Conservation (phyloP, 2,113 vertebrate species). For the Glaucidium brasilianum region DNA sequence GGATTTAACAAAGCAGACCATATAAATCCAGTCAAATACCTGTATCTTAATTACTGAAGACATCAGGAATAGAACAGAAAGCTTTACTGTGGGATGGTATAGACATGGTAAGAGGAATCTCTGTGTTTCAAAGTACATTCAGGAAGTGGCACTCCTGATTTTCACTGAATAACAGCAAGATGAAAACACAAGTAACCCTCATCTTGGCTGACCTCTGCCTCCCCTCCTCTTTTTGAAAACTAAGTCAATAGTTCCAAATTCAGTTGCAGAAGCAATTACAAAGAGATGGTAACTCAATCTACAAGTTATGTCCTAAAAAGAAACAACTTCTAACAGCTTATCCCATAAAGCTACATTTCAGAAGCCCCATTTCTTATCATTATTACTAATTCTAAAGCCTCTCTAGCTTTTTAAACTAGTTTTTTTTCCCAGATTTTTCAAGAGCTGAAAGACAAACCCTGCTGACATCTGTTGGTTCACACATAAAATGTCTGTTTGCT, state of each 20-base stretch:
- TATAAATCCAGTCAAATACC: not conserved
- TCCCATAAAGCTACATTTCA: not conserved
- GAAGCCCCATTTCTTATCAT: not conserved
- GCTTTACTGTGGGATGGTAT: not conserved
- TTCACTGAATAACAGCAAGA: not conserved
- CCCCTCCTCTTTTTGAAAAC: not conserved
- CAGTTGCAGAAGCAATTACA: not conserved
- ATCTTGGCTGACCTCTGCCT: not conserved
- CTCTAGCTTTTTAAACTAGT: not conserved
- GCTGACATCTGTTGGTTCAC: not conserved
- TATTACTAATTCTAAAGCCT: not conserved
- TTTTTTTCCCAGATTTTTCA: not conserved
- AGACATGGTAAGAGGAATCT: not conserved
- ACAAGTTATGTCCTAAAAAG: not conserved
- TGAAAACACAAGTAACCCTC: not conserved
- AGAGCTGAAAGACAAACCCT: not conserved
- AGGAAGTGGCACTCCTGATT: not conserved
- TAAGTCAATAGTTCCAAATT: not conserved
- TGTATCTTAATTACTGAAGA: not conserved
- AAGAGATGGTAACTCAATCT: not conserved
- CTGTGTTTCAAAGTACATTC: not conserved
- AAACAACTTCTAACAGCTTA: not conserved
- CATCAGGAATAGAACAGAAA: not conserved
- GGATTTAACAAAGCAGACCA: slow-evolving; percentile 40
- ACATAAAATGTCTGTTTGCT: not conserved